Base-by-base conservation (phyloP, 2,888 invertebrate species). In the Acanthopleura granulata region DNA sequence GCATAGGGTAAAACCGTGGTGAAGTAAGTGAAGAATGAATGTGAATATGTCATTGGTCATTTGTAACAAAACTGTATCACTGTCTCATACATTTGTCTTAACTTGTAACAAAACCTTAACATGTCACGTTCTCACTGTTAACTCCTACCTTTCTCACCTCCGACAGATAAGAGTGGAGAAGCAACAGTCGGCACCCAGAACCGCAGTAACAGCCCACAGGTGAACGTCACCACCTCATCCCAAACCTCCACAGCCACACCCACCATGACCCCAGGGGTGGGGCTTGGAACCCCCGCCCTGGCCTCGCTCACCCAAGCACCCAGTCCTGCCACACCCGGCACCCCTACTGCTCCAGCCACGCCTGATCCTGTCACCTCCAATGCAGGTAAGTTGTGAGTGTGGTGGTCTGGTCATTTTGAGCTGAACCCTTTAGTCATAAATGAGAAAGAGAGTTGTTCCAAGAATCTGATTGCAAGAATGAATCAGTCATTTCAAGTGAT, bases 161-260 rank as follows among this genome's bases (percentile, higher is more conserved):
- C n/a, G n/a, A 4, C 73, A 82, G 83, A 81, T 62, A 84, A 83
- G 74, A 83, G 79, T 61, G 79, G 78, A 27, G 84, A 77, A 3
- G 51, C 77, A 61, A 75, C 69, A 62, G 73, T 27, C n/a, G 72
- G 15, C 62, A 51, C 49, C 16, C 18, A 29, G 18, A n/a, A 30
- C 22, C 62, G 49, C 1, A 57, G 69, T 25, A 73, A 62, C 74
- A 74, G 74, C 16, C 74, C 74, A 27, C 51, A 71, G 49, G 71
- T 74, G 12, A 69, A 50, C 6, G n/a, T 62, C 30, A 73, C 76
- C 18, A 57, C 69, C n/a, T 70, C 76, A 61, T 75, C 77, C n/a
- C 18, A 73, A 30, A 29, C 51, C 4, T 40, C 74, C 22, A 27
- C 76, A 11, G 74, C 71, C 4, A n/a, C 76, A 12, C 70, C 75